A percentile compares a stretch with the other conserved stretches of the same genome.
Evolutionary conservation across 2,888 invertebrate species (phyloP).

Genomic region (Calameuta pallipes): DNA sequence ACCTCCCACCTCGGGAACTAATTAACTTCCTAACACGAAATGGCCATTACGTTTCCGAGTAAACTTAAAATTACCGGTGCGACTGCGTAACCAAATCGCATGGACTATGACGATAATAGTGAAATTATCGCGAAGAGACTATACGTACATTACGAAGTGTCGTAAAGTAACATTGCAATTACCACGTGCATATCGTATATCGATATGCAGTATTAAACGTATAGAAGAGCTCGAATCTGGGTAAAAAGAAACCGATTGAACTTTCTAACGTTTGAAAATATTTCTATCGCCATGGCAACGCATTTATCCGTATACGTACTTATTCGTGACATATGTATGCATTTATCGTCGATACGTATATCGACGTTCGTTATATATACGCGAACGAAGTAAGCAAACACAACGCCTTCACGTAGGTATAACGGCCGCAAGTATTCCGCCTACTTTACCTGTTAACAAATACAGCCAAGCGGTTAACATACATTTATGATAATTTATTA

Average conservation of each 20-base stretch:
- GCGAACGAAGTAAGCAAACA: background rate
- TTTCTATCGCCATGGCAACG: background rate
- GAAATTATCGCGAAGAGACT: background rate
- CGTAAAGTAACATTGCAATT: no score
- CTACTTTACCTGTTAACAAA: constrained; percentile 61
- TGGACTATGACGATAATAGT: background rate
- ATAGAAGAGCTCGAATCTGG: background rate
- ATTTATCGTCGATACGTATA: background rate
- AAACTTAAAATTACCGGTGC: background rate
- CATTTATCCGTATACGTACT: background rate
- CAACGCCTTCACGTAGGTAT: constrained; percentile 14
- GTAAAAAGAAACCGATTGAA: background rate
- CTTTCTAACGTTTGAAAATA: background rate
- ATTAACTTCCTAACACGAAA: constrained; percentile 63
- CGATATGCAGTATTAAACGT: background rate
- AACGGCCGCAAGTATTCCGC: constrained; percentile 42
- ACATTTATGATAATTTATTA: constrained; percentile 60
- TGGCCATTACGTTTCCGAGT: constrained; percentile 51
- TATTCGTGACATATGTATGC: background rate
- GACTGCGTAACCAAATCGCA: background rate
- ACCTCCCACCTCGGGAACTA: constrained; percentile 46
- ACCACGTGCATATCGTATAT: background rate
- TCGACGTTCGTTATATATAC: background rate
- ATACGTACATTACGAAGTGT: background rate
- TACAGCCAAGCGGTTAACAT: constrained; percentile 55